Percentiles rank a stretch among this genome's conserved stretches.
phyloP scores from a whole-genome alignment of 1,140 invertebrate species.

The Amyelois transitella region DNA sequence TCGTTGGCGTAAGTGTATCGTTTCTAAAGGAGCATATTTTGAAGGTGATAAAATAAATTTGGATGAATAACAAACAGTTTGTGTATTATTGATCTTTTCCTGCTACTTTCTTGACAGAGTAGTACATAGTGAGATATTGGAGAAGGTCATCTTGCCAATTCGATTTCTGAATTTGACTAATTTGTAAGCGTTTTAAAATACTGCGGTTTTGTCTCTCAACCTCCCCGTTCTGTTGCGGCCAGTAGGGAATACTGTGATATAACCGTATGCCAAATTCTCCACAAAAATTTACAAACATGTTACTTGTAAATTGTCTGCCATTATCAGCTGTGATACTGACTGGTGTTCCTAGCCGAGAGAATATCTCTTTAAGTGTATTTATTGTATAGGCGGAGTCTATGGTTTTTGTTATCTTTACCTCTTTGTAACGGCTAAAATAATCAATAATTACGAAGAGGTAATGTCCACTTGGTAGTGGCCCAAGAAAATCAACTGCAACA shows the following conservation, averaged over 20 bases:
- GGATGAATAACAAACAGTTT: too few species aligned
- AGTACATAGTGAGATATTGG: background rate
- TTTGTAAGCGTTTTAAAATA: background rate
- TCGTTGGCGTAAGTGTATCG: too few species aligned
- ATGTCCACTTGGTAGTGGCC: slow-evolving; percentile 32
- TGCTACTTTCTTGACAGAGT: too few species aligned
- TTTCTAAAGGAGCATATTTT: too few species aligned
- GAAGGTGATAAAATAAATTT: too few species aligned
- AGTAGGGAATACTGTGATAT: background rate
- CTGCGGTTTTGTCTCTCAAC: background rate
- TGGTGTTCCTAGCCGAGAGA: background rate
- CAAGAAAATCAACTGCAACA: slow-evolving; percentile 41
- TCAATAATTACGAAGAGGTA: too few species aligned
- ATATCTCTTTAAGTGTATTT: background rate
- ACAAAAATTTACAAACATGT: background rate
- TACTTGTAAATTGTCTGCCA: background rate
- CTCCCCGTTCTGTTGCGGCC: background rate
- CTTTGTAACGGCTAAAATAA: background rate
- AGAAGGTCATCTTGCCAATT: too few species aligned
- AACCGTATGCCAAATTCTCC: background rate
- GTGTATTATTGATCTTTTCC: too few species aligned
- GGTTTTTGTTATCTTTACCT: background rate
- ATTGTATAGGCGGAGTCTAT: background rate
- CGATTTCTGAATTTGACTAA: background rate
- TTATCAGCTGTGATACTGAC: too few species aligned